Base-by-base conservation (phyloP, 2,888 invertebrate species). In the Melitaea athalia region DNA sequence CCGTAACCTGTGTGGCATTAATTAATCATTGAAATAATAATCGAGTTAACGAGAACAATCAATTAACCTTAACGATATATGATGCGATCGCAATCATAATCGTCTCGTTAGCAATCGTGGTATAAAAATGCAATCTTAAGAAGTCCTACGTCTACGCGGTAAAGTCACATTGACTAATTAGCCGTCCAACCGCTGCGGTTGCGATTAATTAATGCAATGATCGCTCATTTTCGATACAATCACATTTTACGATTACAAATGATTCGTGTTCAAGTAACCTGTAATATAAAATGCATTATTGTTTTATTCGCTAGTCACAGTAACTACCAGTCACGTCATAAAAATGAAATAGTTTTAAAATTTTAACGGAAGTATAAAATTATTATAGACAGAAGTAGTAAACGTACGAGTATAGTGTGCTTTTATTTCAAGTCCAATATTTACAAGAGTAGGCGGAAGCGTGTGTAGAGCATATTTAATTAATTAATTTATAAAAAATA, bases 141-240 rank as follows among this genome's bases (percentile, higher is more conserved):
- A 57, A 57, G 38, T 55, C 12, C 33, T 38, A 15, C 57, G 38
- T 57, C 57, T 42, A 42, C 57, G 15, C 55, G 55, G 55, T 15
- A 57, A 57, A 12, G 57, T 57, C 1, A 42, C 57, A 15, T 8
- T 15, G 57, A 57, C 57, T 57, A 57, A 57, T 57, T 57, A 57
- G 42, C 15, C 11, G 10, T 15, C 38, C 42, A 57, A 57, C 33
- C 47, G 17, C n/a, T 6, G 33, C 5, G 11, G 59, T 50, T 11
- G n/a, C 63, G 61, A 64, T 64, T 61, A 64, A 62, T 67, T 61
- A 64, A 61, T 38, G 42, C 63, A 67, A 53, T 69, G 61, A 64
- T 67, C 70, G 57, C 61, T 67, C 67, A 67, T 59, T 57, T 57
- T 59, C 64, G 45, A 57, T 62, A 61, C 45, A 64, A 64, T 67